Conservation (phyloP, 2,888 invertebrate species). For the Nemurella pictetii region DNA sequence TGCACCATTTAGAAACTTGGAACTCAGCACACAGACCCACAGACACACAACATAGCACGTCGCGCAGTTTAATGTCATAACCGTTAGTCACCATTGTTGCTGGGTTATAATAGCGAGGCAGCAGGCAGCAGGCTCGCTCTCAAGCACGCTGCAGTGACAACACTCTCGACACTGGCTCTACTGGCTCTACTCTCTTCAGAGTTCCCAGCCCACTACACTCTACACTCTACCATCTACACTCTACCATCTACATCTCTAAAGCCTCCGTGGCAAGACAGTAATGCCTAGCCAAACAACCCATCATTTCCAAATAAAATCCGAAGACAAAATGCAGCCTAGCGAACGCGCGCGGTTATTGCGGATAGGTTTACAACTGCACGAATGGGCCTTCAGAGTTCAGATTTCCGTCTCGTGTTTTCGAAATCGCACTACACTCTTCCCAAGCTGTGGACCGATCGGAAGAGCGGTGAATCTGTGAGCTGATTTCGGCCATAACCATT, state of each 20-base stretch:
- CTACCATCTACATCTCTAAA: not conserved
- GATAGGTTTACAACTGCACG: not conserved
- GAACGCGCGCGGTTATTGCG: not conserved
- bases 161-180: not conserved
- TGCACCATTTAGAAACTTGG: conserved; percentile 31
- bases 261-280: not conserved
- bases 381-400: not conserved
- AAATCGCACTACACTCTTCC: not conserved
- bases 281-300: not conserved
- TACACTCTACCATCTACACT: not conserved
- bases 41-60: not conserved
- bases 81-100: conserved; percentile 5
- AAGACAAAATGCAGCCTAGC: not conserved
- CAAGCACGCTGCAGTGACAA: not conserved
- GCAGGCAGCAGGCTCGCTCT: too few relatives aligned
- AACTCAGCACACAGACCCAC: not conserved
- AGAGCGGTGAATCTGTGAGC: too few relatives aligned
- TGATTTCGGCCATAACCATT: too few relatives aligned
- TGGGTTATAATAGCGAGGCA: not conserved
- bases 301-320: not conserved
- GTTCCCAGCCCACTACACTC: not conserved
- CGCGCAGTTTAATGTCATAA: not conserved
- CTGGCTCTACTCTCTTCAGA: not conserved
- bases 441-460: too few relatives aligned
- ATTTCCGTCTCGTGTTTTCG: not conserved